Conservation (phyloP, 1,140 invertebrate species). For the Caenorhabditis inopinata region DNA sequence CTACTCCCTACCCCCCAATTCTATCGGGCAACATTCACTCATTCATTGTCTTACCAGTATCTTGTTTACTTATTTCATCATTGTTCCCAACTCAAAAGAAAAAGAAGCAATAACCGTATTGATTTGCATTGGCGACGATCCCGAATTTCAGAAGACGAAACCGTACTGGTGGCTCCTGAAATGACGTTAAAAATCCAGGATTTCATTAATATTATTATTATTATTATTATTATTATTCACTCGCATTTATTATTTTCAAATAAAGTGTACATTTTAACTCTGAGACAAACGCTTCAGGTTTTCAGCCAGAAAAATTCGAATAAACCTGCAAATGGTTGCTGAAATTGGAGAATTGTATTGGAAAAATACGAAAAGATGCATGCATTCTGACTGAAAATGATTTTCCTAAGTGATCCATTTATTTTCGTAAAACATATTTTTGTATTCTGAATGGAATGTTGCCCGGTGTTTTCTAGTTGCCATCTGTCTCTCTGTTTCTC, state of each 20-base stretch:
- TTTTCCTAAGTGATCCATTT: too few relatives aligned
- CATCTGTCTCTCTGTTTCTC: not conserved
- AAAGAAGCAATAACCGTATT: not conserved
- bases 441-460: not conserved
- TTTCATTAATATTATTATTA: not conserved
- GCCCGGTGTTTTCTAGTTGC: conserved; percentile 22
- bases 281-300: not conserved
- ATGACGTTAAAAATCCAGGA: not conserved
- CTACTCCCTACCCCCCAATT: not conserved
- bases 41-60: conserved; percentile 16
- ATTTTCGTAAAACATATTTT: too few relatives aligned
- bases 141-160: not conserved
- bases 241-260: not conserved
- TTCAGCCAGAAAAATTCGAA: not conserved
- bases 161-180: not conserved
- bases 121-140: not conserved
- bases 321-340: not conserved
- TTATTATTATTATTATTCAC: not conserved
- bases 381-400: too few relatives aligned
- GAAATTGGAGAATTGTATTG: not conserved
- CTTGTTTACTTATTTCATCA: not conserved
- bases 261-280: not conserved
- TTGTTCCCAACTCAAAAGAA: not conserved
- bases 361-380: not conserved
- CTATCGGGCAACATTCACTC: conserved; percentile 19